phyloP scores from a whole-genome alignment of 2,797 vertebrate species.

The Gobionotothen gibberifrons region DNA sequence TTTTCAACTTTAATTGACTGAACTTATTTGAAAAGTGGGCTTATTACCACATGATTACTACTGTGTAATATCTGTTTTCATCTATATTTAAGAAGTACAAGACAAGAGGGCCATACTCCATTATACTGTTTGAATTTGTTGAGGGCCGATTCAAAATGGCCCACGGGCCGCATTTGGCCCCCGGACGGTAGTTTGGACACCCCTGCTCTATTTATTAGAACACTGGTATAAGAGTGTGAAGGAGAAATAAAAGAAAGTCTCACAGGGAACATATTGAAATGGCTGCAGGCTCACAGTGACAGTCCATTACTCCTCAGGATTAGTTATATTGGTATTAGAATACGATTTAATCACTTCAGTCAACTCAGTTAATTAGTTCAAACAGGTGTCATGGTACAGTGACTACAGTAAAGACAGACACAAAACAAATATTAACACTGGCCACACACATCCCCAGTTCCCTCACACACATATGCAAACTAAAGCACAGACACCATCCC shows the following conservation, averaged over 20 bases:
- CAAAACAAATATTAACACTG: constrained; percentile 48
- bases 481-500: not conserved
- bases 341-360: constrained; percentile 58
- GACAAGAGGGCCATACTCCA: too few relatives aligned
- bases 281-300: constrained; percentile 39
- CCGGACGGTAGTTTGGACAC: too few relatives aligned
- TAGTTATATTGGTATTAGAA: constrained; percentile 52
- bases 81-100: too few relatives aligned
- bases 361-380: constrained; percentile 63
- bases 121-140: too few relatives aligned
- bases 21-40: too few relatives aligned
- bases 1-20: too few relatives aligned
- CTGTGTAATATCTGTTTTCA: too few relatives aligned
- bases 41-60: too few relatives aligned
- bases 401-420: constrained; percentile 40
- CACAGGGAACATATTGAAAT: constrained; percentile 27
- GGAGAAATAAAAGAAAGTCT: not conserved
- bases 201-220: too few relatives aligned
- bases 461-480: constrained; percentile 17
- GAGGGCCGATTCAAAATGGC: too few relatives aligned
- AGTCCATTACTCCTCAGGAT: constrained; percentile 57
- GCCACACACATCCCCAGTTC: not conserved
- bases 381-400: constrained; percentile 50
- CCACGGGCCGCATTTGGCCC: too few relatives aligned
- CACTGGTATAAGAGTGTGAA: too few relatives aligned